Evolutionary conservation across 2,797 vertebrate species (phyloP), one percentile per base, ranked within the genome.

Genomic region (Semotilus atromaculatus): DNA sequence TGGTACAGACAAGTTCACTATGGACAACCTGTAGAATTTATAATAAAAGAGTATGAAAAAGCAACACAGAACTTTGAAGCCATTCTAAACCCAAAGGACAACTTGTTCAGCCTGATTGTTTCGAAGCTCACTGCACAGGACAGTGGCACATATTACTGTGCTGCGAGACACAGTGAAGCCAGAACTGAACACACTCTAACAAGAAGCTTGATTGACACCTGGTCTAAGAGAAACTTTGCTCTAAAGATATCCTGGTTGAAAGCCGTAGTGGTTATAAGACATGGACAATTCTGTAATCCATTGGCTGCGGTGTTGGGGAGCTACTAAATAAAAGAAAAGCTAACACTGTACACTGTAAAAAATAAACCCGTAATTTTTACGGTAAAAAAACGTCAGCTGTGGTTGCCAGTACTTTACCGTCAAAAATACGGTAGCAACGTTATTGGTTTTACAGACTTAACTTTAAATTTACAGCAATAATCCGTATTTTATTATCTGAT

Each of bases 131-230:
- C 43, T 0, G 3, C 76, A 0, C 75, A 86, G 16, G 91, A 94
- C 88, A 92, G 89, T 67, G 87, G 90, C 76, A 90, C 34, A 45
- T 95, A 94, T 88, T 94, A 89, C 89, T 95, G 94, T 0, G 93
- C 88, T 73, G 93, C 93, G n/a, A 92, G 89, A 79, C 94, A 94
- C 94, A 91, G 92, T 93, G 92, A 84, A 60, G 82, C 85, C 87
- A 31, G 14, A 71, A 34, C 48, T 77, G n/a, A 77, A 68, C 43
- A 64, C 51, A 23, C 62, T 78, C 88, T 62, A 88, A 92, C 94
- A 94, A 91, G 91, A 94, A 94, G 68, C 64, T 7, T 19, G 13
- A n/a, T 23, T 82, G 51, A 77, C n/a, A 67, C 66, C 73, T 86
- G 74, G 51, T 70, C 43, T 31, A 40, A 16, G 13, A 1, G 1